These are phyloP conservation scores for Neopipo cinnamomea DNA, from an alignment of 2,113 vertebrate genomes.

Conservation along the genomic window DNA sequence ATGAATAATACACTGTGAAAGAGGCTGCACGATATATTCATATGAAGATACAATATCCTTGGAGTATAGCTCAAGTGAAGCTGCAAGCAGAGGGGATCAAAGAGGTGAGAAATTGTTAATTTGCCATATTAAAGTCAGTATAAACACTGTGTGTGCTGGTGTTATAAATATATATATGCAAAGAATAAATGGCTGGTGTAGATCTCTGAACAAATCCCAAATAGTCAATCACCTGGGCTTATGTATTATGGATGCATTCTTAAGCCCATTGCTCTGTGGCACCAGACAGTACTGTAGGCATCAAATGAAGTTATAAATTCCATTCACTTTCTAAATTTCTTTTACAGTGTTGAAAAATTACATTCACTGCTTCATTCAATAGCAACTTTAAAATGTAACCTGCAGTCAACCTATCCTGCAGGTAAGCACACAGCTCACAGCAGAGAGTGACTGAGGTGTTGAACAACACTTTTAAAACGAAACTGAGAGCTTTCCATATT, in stretches of 20 bases:
- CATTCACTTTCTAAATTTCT: neutral
- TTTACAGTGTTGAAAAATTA: neutral
- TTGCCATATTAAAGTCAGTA: neutral
- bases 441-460: neutral
- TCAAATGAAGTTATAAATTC: slow-evolving; percentile 37
- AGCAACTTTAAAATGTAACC: neutral
- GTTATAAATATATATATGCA: neutral
- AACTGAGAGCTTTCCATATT: neutral
- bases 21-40: neutral
- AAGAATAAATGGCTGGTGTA: neutral
- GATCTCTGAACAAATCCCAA: neutral
- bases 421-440: neutral
- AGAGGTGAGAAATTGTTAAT: neutral
- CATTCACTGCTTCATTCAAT: neutral
- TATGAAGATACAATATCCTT: neutral
- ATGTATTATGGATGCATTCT: neutral
- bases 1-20: neutral
- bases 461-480: neutral
- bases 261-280: neutral
- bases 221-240: neutral
- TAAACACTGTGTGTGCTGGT: neutral
- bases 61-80: neutral
- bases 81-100: neutral
- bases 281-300: neutral
- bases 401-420: neutral